These are phyloP conservation scores for Gastrophryne carolinensis DNA, from an alignment of 2,797 vertebrate genomes.

Conservation along the genomic window DNA sequence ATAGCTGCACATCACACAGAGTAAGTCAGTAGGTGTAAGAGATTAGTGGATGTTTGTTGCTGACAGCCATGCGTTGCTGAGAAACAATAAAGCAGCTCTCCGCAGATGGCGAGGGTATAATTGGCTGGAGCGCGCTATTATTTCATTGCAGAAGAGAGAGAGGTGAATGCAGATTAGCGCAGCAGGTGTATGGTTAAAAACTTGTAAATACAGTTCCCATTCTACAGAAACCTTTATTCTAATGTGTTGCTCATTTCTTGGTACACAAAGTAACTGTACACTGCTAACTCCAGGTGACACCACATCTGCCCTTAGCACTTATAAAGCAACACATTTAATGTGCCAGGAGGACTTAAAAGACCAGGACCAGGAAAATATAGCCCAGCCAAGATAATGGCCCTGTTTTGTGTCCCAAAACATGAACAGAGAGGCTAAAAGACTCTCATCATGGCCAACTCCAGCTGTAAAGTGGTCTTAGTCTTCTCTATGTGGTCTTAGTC, in stretches of 20 bases:
- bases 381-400: no score
- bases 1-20: neutral
- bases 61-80: neutral
- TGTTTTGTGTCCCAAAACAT: no score
- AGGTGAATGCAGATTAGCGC: slow-evolving; percentile 2
- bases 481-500: no score
- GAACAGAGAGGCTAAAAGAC: no score
- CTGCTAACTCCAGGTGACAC: slow-evolving; percentile 7
- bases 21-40: neutral
- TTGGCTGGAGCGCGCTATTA: slow-evolving; percentile 19
- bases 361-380: no score
- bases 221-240: neutral
- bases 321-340: no score
- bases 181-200: neutral
- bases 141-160: slow-evolving; percentile 21
- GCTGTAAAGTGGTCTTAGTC: no score
- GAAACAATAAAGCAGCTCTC: neutral
- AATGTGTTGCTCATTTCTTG: slow-evolving; percentile 2
- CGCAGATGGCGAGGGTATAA: slow-evolving; percentile 31
- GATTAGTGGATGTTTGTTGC: neutral
- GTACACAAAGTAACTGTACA: neutral
- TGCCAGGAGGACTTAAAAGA: no score
- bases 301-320: no score
- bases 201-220: neutral
- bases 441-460: no score